Conservation (phyloP, 2,797 vertebrate species). For the Paedocypris micromegethes region DNA sequence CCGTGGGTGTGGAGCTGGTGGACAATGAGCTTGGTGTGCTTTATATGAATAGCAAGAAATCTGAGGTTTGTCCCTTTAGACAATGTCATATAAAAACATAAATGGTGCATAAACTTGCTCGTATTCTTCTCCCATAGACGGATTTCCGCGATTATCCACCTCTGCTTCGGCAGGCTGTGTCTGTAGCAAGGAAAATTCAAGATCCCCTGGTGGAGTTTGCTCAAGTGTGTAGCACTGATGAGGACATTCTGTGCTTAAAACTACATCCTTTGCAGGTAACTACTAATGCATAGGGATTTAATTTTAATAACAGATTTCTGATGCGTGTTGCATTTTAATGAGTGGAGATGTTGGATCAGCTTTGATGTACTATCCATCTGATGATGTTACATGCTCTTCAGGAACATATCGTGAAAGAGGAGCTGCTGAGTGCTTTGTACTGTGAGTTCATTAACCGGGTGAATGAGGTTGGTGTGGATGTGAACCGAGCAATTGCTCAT, state of each 20-base stretch:
- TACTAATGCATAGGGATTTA: not conserved
- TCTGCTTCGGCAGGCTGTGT: constrained; percentile 90
- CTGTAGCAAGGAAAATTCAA: constrained; percentile 92
- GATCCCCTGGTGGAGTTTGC: constrained; percentile 95
- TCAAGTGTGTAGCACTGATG: constrained; percentile 94
- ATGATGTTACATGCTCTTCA: constrained; percentile 47
- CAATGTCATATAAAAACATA: not conserved
- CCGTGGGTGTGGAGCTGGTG: constrained; percentile 90
- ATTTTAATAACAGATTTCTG: not conserved
- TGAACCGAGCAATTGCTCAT: constrained; percentile 92
- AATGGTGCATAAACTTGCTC: not conserved
- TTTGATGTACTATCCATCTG: not conserved
- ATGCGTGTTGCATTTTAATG: not conserved
- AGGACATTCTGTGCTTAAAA: constrained; percentile 96
- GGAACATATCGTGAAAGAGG: constrained; percentile 97
- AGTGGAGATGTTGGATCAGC: not conserved
- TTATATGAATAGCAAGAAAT: constrained; percentile 99
- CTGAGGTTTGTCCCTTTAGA: constrained; percentile 73
- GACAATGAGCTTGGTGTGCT: constrained; percentile 92
- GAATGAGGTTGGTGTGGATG: constrained; percentile 97
- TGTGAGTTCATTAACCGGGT: constrained; percentile 98
- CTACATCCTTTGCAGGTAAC: constrained; percentile 91
- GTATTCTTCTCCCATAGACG: constrained; percentile 57
- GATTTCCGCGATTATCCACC: constrained; percentile 97
- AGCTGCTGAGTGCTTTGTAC: constrained; percentile 86